Evolutionary conservation across 2,113 vertebrate genomes (phyloP).

Genomic region (Chlorodrepanis virens): DNA sequence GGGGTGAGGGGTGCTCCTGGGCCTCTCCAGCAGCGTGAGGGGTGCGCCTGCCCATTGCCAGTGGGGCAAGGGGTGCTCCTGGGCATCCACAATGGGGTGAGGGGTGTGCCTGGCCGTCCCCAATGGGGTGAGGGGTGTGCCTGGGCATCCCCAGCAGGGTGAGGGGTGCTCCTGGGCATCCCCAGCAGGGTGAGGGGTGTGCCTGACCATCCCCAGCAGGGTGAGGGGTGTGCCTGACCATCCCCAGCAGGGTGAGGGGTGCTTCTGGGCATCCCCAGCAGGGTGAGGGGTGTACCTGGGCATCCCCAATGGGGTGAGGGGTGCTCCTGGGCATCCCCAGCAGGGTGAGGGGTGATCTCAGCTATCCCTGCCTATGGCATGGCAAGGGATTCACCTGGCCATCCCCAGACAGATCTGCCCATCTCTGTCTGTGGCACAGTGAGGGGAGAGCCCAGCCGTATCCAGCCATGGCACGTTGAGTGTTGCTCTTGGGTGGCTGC

Average conservation of each 20-base stretch:
- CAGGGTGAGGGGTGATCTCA: not conserved
- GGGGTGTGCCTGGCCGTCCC: no score
- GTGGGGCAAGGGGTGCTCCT: not conserved
- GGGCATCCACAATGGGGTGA: not conserved
- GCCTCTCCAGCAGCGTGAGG: rapidly evolving
- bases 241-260: no score
- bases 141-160: no score
- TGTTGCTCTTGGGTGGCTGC: not conserved
- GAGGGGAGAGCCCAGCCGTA: rapidly evolving
- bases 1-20: no score
- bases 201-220: not conserved
- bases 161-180: no score
- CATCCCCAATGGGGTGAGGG: rapidly evolving
- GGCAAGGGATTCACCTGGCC: not conserved
- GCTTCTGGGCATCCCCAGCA: rapidly evolving
- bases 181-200: no score
- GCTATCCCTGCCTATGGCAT: no score
- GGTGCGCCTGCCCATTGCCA: no score
- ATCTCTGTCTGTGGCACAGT: no score
- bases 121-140: no score
- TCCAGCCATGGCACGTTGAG: no score
- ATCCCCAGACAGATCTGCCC: not conserved
- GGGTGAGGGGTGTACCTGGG: rapidly evolving
- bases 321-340: not conserved
- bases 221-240: rapidly evolving